phyloP scores from a whole-genome alignment of 2,888 invertebrate species.

The Dyspetes luteomarginatus region DNA sequence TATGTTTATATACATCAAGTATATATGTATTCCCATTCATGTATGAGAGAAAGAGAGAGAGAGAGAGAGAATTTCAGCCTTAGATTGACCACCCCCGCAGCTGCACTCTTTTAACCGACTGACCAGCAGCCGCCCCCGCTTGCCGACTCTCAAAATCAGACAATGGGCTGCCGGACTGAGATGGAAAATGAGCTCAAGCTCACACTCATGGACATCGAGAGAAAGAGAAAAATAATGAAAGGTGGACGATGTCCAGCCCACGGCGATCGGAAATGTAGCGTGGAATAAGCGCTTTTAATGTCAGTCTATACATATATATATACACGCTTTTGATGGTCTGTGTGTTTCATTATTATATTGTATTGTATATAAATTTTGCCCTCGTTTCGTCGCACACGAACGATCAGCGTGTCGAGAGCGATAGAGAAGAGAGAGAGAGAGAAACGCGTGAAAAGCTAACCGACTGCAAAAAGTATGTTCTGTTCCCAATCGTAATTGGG shows the following conservation, averaged over 20 bases:
- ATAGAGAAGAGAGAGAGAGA: neutral
- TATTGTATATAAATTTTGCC: slow-evolving; percentile 36
- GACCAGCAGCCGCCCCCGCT: slow-evolving; percentile 78
- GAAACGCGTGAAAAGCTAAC: slow-evolving; percentile 39
- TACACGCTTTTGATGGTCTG: neutral
- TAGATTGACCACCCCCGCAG: slow-evolving; percentile 63
- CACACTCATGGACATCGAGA: neutral
- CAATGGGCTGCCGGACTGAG: slow-evolving; percentile 49
- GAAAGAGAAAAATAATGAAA: slow-evolving; percentile 34
- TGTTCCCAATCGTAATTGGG: slow-evolving; percentile 51
- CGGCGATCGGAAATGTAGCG: slow-evolving; percentile 48
- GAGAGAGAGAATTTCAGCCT: slow-evolving; percentile 37
- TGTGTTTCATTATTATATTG: slow-evolving; percentile 38
- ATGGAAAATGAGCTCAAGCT: slow-evolving; percentile 33
- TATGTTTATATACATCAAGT: neutral
- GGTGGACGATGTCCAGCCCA: slow-evolving; percentile 49
- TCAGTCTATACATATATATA: neutral
- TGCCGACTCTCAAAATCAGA: slow-evolving; percentile 60
- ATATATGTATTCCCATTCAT: neutral
- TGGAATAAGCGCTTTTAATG: slow-evolving; percentile 51
- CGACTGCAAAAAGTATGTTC: slow-evolving; percentile 14
- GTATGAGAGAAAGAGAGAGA: slow-evolving; percentile 57
- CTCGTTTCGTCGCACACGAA: slow-evolving; percentile 51
- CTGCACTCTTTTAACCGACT: slow-evolving; percentile 69
- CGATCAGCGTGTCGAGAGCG: slow-evolving; percentile 20